Base-by-base conservation (phyloP, 2,113 vertebrate genomes). In the Sisor rabdophorus region DNA sequence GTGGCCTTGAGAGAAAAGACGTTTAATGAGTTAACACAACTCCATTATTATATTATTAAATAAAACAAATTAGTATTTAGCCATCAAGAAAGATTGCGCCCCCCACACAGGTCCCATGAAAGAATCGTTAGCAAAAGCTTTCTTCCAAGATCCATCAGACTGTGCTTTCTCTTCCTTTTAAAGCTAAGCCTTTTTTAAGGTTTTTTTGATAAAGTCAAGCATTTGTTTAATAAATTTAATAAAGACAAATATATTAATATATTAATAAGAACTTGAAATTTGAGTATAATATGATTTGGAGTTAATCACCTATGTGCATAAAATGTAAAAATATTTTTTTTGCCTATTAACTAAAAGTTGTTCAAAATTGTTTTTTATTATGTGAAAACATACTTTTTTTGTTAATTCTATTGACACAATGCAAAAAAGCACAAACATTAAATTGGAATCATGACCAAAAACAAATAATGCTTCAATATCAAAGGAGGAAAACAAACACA, bases 401-500 rank as follows among this genome's bases (percentile, higher is more conserved):
- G 36, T 50, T 67, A 47, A 54, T 32, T 68, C 26, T 70, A 15
- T 26, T 77, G 44, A 60, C 68, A 63, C 22, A 56, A 50, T 50
- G 58, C 22, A 53, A 20, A 22, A 68, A 50, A 61, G 58, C 22
- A 53, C 20, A 20, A 40, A 17, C 16, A 54, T 73, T 65, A 71
- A 80, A 87, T 80, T 80, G 15, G 7, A 47, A 24, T 0, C 40
- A 63, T 53, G 59, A 86, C 82, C 81, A 82, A 87, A 76, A 81
- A 77, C 61, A 78, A 87, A 87, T 81, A 82, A 40, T 60, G 30
- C 44, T 8, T 81, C 59, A 76, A 81, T 80, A 84, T 16, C 73
- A 81, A 59, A 71, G 67, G 64, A 26, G 63, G 80, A 81, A 86
- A 89, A 91, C 88, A 91, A 90, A 89, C 87, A 86, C 80, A 74